Conservation (phyloP, 1,140 invertebrate species). For the Saccostrea cuccullata region DNA sequence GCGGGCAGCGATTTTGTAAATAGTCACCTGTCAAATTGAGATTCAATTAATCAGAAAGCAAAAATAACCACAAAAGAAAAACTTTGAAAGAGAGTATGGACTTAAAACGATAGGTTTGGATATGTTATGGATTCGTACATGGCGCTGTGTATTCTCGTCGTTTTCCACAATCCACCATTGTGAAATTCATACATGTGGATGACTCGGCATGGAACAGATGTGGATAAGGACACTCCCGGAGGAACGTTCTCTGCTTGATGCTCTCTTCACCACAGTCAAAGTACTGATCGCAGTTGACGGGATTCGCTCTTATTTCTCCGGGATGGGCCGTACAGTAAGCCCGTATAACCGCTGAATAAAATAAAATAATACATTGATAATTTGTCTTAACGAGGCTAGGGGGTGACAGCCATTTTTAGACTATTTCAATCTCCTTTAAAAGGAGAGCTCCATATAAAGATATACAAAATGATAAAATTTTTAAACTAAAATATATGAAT, state of each 20-base stretch:
- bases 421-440: too few relatives aligned
- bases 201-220: slow-evolving; percentile 61
- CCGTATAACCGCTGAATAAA: slow-evolving; percentile 62
- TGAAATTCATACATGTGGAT: slow-evolving; percentile 63
- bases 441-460: too few relatives aligned
- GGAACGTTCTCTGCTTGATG: slow-evolving; percentile 60
- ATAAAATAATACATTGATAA: too few relatives aligned
- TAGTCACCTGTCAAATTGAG: slow-evolving; percentile 58
- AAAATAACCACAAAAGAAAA: too few relatives aligned
- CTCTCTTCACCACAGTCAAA: slow-evolving; percentile 67
- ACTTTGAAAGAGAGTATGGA: too few relatives aligned
- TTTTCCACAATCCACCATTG: slow-evolving; percentile 61
- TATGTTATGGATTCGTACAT: slow-evolving; percentile 55
- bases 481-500: too few relatives aligned
- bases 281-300: slow-evolving; percentile 71
- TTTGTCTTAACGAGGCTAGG: too few relatives aligned
- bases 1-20: slow-evolving; percentile 64
- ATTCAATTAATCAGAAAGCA: neutral
- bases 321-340: slow-evolving; percentile 65
- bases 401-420: too few relatives aligned
- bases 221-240: slow-evolving; percentile 70
- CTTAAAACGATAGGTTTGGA: too few relatives aligned
- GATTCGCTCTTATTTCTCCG: slow-evolving; percentile 63
- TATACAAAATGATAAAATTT: too few relatives aligned
- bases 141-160: slow-evolving; percentile 59